Base-by-base conservation (phyloP, 2,797 vertebrate genomes). In the Mus spretus region DNA sequence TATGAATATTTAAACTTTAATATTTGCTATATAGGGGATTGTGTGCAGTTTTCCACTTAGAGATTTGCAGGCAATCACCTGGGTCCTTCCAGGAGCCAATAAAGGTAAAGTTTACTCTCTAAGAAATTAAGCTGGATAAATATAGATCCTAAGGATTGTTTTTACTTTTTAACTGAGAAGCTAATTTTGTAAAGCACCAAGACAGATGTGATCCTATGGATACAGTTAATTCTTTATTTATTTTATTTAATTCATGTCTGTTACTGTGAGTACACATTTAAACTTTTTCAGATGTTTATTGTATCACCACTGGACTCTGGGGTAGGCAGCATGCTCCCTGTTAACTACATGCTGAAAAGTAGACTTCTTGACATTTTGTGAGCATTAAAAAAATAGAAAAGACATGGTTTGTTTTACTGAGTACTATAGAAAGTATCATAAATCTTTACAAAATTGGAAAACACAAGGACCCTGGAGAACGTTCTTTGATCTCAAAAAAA, bases 81-180 rank as follows among this genome's bases (percentile, higher is more conserved):
- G 61, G 83, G 63, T 86, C n/a, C 59, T 87, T 92, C 65, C 81
- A 2, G 13, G 37, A 96, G 44, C 63, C 90, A 74, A 86, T 75
- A 96, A 84, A 74, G 9, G 26, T 72, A 31, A 67, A 89, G 22
- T 31, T 91, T 96, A 92, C n/a, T 94, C 53, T 50, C 53, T 61
- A 72, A 89, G 77, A 89, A 80, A 93, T 78, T 81, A 90, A 96
- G 90, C 85, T 95, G 53, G 55, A 94, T 94, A 89, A 96, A 77
- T 92, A 57, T 85, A 95, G 1, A 77, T 87, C 1, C 95, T 57
- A 8, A 79, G 72, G 59, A 85, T 81, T 95, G 24, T 40, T 96
- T 89, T 44, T 78, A 37, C 14, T 67, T 34, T 82, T 87, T 96
- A 82, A 91, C 93, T 94, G 40, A 90, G 94, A 86, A 90, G 83